Percentiles rank a stretch among this genome's conserved stretches.
These are phyloP conservation scores for Scylla paramamosain DNA, from an alignment of 1,140 invertebrate genomes.

Conservation along the genomic window DNA sequence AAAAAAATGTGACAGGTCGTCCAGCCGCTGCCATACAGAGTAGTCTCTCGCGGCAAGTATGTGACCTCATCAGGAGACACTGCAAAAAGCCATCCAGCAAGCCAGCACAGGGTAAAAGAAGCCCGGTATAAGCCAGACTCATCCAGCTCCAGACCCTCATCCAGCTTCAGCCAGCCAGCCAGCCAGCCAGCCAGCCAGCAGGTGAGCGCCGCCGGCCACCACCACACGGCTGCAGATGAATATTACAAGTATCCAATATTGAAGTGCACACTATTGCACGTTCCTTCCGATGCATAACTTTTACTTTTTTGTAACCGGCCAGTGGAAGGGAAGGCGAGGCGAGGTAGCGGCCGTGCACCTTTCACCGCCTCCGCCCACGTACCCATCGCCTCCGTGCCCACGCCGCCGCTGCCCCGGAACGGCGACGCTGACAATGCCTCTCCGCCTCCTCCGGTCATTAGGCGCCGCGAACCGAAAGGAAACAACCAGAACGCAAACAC, in stretches of 20 bases:
- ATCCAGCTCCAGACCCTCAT: not conserved
- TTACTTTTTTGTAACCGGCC: not conserved
- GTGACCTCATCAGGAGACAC: not conserved
- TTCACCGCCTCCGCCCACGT: not conserved
- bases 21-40: not conserved
- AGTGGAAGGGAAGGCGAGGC: too few relatives aligned
- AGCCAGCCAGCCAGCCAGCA: not conserved
- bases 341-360: not conserved
- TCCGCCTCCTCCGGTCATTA: too few relatives aligned
- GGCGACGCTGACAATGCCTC: too few relatives aligned
- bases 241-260: constrained; percentile 24
- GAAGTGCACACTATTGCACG: not conserved
- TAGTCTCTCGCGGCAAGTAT: not conserved
- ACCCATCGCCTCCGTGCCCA: not conserved
- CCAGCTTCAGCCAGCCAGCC: not conserved
- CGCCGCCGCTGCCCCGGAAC: too few relatives aligned
- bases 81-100: not conserved
- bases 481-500: not conserved
- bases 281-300: not conserved
- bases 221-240: not conserved
- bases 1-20: not conserved
- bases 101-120: not conserved
- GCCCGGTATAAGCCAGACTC: not conserved
- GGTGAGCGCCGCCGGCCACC: not conserved
- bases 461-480: not conserved